phyloP scores from a whole-genome alignment of 2,113 vertebrate species.

The Craseonycteris thonglongyai region DNA sequence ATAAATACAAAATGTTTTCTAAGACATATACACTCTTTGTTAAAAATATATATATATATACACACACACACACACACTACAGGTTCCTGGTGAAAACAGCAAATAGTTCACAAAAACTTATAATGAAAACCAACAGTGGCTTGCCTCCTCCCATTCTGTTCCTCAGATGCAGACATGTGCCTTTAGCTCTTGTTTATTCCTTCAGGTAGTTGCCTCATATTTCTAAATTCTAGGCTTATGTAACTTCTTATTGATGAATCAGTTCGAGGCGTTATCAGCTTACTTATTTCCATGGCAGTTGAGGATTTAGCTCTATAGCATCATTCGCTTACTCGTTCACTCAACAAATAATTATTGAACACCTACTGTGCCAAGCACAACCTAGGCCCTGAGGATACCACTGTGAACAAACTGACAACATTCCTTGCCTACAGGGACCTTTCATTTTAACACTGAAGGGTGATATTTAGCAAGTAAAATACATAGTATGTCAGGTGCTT shows the following conservation, averaged over 20 bases:
- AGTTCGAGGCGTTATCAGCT: not conserved
- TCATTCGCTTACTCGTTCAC: not conserved
- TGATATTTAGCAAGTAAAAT: not conserved
- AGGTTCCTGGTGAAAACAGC: not conserved
- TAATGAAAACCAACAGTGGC: not conserved
- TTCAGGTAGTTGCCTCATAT: not conserved
- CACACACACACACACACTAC: not conserved
- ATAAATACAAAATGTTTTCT: constrained; percentile 33
- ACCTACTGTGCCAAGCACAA: too few species aligned
- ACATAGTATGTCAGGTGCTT: too few species aligned
- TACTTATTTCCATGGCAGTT: not conserved
- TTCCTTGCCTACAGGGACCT: not conserved
- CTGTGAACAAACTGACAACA: not conserved
- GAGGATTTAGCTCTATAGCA: not conserved
- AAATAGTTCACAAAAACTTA: not conserved
- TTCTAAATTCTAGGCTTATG: not conserved
- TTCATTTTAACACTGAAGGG: not conserved
- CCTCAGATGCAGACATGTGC: not conserved
- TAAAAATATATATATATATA: not conserved
- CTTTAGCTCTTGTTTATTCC: not conserved
- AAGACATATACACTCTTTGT: not conserved
- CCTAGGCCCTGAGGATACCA: not conserved
- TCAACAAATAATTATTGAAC: not conserved
- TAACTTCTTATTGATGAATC: not conserved
- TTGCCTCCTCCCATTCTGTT: not conserved